Evolutionary conservation across 2,113 vertebrate genomes (phyloP).

Genomic region (Diadophis punctatus): DNA sequence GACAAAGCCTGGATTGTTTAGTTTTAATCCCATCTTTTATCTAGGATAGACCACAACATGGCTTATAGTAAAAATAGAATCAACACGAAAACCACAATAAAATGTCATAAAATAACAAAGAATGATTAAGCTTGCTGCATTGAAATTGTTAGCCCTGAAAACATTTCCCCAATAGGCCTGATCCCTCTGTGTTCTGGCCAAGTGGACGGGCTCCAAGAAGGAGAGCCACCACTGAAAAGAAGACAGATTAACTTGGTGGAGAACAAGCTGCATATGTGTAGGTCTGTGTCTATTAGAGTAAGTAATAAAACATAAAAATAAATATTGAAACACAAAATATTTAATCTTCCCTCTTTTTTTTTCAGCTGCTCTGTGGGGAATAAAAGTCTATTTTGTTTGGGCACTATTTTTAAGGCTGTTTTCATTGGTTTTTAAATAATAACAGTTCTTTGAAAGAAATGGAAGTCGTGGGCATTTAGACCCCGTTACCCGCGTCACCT

Average conservation of each 20-base stretch:
- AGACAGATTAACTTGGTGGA: neutral
- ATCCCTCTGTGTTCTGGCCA: neutral
- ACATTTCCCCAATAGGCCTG: neutral
- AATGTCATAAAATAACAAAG: neutral
- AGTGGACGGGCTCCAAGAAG: neutral
- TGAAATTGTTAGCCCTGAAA: neutral
- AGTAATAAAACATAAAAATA: neutral
- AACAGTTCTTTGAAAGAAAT: neutral
- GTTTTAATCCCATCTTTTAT: neutral
- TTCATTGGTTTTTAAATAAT: neutral
- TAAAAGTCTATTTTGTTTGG: neutral
- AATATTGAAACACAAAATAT: neutral
- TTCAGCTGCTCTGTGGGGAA: neutral
- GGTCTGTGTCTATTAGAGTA: neutral
- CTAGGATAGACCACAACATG: neutral
- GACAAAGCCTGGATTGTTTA: neutral
- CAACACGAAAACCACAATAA: neutral
- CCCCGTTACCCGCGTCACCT: neutral
- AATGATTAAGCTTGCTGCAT: neutral
- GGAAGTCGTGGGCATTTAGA: neutral
- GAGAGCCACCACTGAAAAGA: neutral
- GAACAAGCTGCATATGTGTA: neutral
- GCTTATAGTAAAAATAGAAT: neutral
- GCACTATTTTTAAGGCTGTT: neutral
- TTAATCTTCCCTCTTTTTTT: neutral